Conservation (phyloP, 35 echinoderm and acorn worm species). For the Acanthaster planci region DNA sequence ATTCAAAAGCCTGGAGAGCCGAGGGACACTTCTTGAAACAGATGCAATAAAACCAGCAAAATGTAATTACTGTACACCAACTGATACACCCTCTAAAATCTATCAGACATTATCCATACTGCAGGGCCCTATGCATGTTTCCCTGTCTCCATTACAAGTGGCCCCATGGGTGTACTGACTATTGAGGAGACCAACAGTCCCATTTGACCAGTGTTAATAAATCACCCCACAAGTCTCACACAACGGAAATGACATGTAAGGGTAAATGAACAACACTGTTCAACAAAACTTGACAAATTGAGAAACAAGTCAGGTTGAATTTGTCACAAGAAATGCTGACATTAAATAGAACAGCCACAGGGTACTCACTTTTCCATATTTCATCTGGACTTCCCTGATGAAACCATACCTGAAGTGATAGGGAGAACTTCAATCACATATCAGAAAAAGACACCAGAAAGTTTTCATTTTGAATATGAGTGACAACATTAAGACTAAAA, state of each 20-base stretch:
- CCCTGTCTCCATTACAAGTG: not conserved
- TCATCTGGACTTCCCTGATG: conserved; percentile 81
- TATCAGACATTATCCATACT: not conserved
- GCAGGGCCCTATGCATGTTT: not conserved
- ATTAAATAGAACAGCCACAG: no score
- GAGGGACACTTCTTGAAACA: not conserved
- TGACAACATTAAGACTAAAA: no score
- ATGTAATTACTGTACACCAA: not conserved
- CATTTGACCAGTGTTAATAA: not conserved
- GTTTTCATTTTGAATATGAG: no score
- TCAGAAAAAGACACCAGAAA: not conserved
- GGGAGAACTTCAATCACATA: not conserved
- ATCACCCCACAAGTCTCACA: no score
- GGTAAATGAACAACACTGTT: no score
- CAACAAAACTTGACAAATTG: no score
- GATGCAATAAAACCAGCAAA: not conserved
- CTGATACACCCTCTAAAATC: not conserved
- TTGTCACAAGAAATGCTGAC: no score
- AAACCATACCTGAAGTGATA: conserved; percentile 81
- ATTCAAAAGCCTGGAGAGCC: no score
- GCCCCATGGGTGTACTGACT: not conserved
- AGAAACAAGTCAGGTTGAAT: no score
- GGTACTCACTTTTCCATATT: conserved; percentile 75
- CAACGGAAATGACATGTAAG: no score
- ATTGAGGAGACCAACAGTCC: not conserved